phyloP scores from a whole-genome alignment of 2,888 invertebrate species.

The Amphimallon solstitiale region DNA sequence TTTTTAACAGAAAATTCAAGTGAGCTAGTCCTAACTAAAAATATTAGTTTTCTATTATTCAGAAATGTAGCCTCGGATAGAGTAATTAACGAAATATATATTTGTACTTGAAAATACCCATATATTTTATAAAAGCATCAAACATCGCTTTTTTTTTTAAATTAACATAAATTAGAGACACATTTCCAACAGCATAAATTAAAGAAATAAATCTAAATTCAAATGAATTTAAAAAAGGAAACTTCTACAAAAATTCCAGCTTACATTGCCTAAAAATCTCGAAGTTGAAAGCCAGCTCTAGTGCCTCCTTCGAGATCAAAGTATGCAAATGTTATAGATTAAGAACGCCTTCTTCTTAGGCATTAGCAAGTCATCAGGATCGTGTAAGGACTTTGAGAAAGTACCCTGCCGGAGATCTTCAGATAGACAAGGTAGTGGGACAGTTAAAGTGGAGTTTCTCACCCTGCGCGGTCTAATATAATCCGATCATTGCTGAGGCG shows the following conservation, averaged over 20 bases:
- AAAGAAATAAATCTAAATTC: too few species aligned
- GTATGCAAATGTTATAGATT: constrained; percentile 47
- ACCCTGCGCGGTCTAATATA: constrained; percentile 24
- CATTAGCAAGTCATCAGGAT: constrained; percentile 46
- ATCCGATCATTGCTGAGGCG: constrained; percentile 28
- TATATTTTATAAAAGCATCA: too few species aligned
- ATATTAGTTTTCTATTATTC: too few species aligned
- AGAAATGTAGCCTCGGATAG: too few species aligned
- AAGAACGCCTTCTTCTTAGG: constrained; percentile 43
- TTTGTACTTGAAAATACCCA: too few species aligned
- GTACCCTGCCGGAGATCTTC: constrained; percentile 41
- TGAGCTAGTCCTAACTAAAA: too few species aligned
- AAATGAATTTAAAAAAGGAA: neutral
- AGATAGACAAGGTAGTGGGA: constrained; percentile 31
- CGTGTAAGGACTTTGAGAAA: constrained; percentile 39
- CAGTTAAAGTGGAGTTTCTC: neutral
- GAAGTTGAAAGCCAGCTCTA: neutral
- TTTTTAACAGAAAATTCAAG: too few species aligned
- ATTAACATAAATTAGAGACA: too few species aligned
- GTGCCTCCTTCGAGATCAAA: constrained; percentile 40
- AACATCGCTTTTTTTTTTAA: too few species aligned
- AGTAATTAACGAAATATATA: too few species aligned
- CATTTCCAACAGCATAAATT: too few species aligned
- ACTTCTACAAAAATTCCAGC: too few species aligned
- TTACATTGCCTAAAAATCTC: constrained; percentile 24